Conservation (phyloP, 2,797 vertebrate species). For the Zalophus californianus region DNA sequence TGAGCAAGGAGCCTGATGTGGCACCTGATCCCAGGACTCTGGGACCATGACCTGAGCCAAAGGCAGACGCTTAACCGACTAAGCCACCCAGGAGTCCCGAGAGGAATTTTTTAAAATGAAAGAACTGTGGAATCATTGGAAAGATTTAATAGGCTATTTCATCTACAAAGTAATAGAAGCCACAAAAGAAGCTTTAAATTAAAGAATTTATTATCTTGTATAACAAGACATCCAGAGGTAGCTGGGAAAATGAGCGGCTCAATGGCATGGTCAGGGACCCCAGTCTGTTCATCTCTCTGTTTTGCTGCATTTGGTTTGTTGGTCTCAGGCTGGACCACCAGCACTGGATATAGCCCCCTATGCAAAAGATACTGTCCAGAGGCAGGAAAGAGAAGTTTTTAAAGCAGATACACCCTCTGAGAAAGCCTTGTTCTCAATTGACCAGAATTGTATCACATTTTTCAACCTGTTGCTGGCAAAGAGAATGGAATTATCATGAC, state of each 20-base stretch:
- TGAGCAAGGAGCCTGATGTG: too few relatives aligned
- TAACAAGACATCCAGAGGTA: neutral
- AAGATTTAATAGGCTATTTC: conserved; percentile 25
- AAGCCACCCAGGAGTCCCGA: neutral
- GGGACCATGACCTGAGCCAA: too few relatives aligned
- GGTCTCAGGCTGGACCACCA: neutral
- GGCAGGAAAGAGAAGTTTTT: neutral
- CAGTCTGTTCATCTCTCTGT: neutral
- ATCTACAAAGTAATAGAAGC: conserved; percentile 5
- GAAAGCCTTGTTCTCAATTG: neutral
- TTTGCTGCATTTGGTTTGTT: neutral
- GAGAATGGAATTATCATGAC: neutral
- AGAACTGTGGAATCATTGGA: neutral
- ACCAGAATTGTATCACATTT: neutral
- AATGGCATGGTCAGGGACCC: rapidly evolving
- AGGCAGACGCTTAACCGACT: too few relatives aligned
- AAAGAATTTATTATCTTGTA: neutral
- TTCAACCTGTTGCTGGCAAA: neutral
- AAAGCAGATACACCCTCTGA: neutral
- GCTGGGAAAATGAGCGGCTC: neutral
- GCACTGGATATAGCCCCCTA: neutral
- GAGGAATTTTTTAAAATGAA: conserved; percentile 23
- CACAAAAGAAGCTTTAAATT: neutral
- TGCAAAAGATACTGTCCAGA: neutral
- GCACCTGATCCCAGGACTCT: too few relatives aligned